phyloP scores from a whole-genome alignment of 53 echinoderm and acorn worm species.

The Astropecten irregularis region DNA sequence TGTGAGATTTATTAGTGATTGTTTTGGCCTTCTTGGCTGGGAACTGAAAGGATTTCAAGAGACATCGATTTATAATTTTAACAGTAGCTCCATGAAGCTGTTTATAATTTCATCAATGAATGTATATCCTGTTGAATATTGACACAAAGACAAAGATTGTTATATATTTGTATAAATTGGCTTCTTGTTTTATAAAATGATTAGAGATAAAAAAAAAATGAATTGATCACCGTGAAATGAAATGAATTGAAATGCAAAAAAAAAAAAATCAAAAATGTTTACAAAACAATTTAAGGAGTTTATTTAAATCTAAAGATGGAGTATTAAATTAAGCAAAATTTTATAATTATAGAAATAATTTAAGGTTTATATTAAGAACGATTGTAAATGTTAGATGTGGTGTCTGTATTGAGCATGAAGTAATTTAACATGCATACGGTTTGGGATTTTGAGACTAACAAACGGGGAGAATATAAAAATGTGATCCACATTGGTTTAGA shows the following conservation, averaged over 20 bases:
- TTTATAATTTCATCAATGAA: not conserved
- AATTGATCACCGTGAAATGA: conserved; percentile 11
- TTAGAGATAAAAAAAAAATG: not conserved
- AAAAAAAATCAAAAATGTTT: not conserved
- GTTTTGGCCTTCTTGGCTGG: no score
- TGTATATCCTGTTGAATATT: not conserved
- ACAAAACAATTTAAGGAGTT: not conserved
- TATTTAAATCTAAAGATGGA: not conserved
- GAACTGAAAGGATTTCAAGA: no score
- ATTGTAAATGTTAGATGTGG: not conserved
- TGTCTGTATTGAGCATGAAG: not conserved
- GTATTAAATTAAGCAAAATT: conserved; percentile 4
- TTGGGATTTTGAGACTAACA: no score
- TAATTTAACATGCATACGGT: not conserved
- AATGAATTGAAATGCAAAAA: not conserved
- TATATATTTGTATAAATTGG: conserved; percentile 31
- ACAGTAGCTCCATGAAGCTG: not conserved
- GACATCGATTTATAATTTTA: no score
- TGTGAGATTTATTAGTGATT: no score
- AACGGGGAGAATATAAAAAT: no score
- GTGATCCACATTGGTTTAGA: no score
- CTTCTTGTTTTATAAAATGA: conserved; percentile 17
- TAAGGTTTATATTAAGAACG: not conserved
- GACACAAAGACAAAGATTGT: not conserved
- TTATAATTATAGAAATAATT: conserved; percentile 17